Base-by-base conservation (phyloP, 2,113 vertebrate genomes). In the Mixornis gularis region DNA sequence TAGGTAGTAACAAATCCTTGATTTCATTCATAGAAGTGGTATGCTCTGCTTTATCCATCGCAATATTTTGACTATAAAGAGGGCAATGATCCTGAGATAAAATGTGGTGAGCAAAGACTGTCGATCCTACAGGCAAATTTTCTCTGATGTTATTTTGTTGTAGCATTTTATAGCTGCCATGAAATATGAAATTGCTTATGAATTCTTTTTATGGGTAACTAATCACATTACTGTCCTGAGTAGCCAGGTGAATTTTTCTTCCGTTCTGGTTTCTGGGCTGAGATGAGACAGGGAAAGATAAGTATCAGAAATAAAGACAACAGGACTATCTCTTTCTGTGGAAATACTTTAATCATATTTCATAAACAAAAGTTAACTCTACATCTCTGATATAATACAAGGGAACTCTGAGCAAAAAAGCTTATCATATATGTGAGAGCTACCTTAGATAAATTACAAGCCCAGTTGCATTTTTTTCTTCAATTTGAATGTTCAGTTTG, bases 81-180 rank as follows among this genome's bases (percentile, higher is more conserved):
- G 2, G 21, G 5, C 9, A 55, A 44, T 34, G 19, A 6, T 53
- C 6, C 17, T 53, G 58, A 79, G 10, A 66, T 14, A 87, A 80
- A 68, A 77, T 17, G 27, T 13, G 15, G n/a, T n/a, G n/a, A 53
- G 7, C 5, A 76, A 60, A 77, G 22, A 5, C 51, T 26, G 4
- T 32, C 0, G 0, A 58, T 27, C 4, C 4, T 76, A 71, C 4
- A 48, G 12, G 8, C 3, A 71, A 58, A 76, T 7, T 71, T 89
- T 46, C 5, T 82, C 20, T 16, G 3, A 74, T 6, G 2, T 53
- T 91, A 27, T 36, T 62, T 63, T 58, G 9, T 72, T 11, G 10
- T 41, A 55, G 18, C 5, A n/a, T 53, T 81, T 78, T 41, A 55
- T 41, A 74, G 8, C 12, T 78, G 43, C 17, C 20, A 27, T 17